Conservation (phyloP, 2,113 vertebrate genomes). For the Dendrocopos noguchii region DNA sequence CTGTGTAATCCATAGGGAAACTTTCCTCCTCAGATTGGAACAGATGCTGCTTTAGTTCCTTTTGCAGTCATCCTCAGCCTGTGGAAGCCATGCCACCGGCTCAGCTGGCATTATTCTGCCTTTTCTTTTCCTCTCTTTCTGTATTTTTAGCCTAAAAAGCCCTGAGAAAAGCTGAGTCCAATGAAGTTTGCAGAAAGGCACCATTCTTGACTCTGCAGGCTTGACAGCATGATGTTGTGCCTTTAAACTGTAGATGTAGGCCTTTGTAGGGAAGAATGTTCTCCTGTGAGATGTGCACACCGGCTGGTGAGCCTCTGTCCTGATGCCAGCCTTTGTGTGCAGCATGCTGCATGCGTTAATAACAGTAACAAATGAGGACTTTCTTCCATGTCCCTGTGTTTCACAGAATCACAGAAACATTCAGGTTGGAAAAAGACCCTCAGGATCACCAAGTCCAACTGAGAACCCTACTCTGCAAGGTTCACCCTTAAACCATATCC, state of each 20-base stretch:
- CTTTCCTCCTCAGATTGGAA: not conserved
- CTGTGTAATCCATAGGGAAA: not conserved
- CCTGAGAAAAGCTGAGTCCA: not conserved
- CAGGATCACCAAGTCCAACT: no score
- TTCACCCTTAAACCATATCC: no score
- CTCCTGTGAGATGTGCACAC: not conserved
- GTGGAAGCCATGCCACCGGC: not conserved
- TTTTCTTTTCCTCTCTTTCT: not conserved
- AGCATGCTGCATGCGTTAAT: not conserved
- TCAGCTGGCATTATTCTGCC: not conserved
- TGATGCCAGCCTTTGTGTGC: accelerated
- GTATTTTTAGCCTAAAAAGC: not conserved
- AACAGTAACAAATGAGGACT: accelerated
- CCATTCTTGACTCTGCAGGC: not conserved
- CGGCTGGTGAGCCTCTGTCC: not conserved
- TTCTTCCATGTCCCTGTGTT: not conserved
- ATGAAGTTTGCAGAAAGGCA: not conserved
- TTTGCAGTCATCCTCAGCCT: not conserved
- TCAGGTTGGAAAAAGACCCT: no score
- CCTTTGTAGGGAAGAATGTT: not conserved
- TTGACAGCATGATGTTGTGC: not conserved
- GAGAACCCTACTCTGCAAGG: no score
- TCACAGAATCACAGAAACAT: not conserved
- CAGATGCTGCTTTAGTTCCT: not conserved
- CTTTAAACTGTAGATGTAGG: not conserved